Evolutionary conservation across 2,113 vertebrate genomes (phyloP), one percentile per base, ranked within the genome.

Genomic region (Tragelaphus buxtoni): DNA sequence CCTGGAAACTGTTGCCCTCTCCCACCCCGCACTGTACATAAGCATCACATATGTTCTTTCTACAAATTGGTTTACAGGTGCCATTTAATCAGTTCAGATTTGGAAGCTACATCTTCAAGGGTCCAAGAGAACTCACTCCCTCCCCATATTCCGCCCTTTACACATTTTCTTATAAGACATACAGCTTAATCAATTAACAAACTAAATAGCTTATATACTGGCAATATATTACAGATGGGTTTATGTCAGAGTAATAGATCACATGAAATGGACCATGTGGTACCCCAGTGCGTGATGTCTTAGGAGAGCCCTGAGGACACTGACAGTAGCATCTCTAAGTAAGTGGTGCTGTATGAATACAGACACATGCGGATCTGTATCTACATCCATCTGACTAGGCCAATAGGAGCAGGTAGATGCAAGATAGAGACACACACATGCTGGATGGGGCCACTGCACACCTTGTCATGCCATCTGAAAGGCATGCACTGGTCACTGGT

Each of bases 381-480:
- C 96, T 98, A 98, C 98, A 96, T 92, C 98, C 98, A 97, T 98
- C 98, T 96, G 93, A 28, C 42, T 24, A 97, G 96, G 97, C 96
- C 96, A 53, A 85, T 58, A 98, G 98, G 97, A 98, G 98, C 89
- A 97, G 97, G 97, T 96, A 96, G 96, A 97, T 92, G 93, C 97
- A 97, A 97, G 97, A 98, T 96, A 98, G 98, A 98, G 92, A 96
- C 97, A 98, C 98, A 97, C 98, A 97, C 82, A 18, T 91, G 95
- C 80, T 98, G 93, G 95, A 87, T 91, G 92, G 94, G 98, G 97
- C 96, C 94, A 98, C 98, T 98, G 99, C 98, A 98, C 99, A 99
- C 99, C 99, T 99, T 99, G 99, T 99, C 99, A 99, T 99, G 99
- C 98, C 98, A 98, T 97, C 97, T 86, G 95, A 98, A 98, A 98